A percentile compares a stretch with the other conserved stretches of the same genome.
These are phyloP conservation scores for Apotomis turbidana DNA, from an alignment of 2,888 invertebrate genomes.

Conservation along the genomic window DNA sequence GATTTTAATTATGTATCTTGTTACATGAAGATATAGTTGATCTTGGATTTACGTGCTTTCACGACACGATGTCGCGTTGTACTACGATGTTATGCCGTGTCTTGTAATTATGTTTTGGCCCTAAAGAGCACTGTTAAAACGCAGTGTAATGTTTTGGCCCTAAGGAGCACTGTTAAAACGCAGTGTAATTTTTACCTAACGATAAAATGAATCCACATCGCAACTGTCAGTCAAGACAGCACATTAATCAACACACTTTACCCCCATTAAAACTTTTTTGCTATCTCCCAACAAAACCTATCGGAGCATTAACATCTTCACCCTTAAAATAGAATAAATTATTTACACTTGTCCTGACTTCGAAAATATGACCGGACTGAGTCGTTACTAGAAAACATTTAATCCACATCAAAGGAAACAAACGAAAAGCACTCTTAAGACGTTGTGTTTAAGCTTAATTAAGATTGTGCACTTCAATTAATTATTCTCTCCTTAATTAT, in stretches of 20 bases:
- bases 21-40: no score
- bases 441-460: conserved; percentile 47
- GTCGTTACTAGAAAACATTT: conserved; percentile 68
- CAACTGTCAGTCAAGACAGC: neutral
- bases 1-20: no score
- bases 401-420: conserved; percentile 54
- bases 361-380: conserved; percentile 69
- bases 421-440: conserved; percentile 47
- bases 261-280: conserved; percentile 22
- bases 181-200: no score
- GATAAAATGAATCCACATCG: neutral
- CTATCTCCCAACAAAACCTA: conserved; percentile 24
- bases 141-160: no score
- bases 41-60: no score
- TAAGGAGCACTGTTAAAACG: no score
- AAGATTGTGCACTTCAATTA: conserved; percentile 49
- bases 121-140: no score
- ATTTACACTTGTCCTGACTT: conserved; percentile 76
- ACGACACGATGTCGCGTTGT: no score
- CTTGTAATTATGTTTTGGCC: no score
- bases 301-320: conserved; percentile 29
- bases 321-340: conserved; percentile 69
- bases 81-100: no score
- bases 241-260: conserved; percentile 8
- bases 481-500: conserved; percentile 77